These are phyloP conservation scores for Physella acuta DNA, from an alignment of 1,140 invertebrate genomes.

Conservation along the genomic window DNA sequence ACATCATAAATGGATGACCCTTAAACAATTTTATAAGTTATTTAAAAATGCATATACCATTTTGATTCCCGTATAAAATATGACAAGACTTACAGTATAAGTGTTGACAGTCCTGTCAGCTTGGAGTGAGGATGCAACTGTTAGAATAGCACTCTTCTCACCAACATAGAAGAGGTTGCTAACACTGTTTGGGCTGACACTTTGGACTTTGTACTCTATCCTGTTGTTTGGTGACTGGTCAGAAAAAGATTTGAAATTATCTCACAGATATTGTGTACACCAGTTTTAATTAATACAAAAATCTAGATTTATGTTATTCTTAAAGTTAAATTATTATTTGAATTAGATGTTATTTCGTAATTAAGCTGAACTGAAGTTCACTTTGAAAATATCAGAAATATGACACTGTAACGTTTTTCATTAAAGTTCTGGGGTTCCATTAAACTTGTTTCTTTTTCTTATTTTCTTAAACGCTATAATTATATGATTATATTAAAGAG, in stretches of 20 bases:
- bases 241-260: background rate
- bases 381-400: too few species aligned
- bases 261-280: background rate
- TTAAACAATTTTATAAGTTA: too few species aligned
- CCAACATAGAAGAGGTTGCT: conserved; percentile 9
- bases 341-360: background rate
- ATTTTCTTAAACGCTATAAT: background rate
- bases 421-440: too few species aligned
- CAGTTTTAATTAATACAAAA: background rate
- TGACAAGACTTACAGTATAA: background rate
- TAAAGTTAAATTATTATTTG: background rate
- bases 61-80: background rate
- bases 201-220: conserved; percentile 1
- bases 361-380: too few species aligned
- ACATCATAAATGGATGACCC: too few species aligned
- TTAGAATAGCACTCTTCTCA: background rate
- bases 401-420: too few species aligned
- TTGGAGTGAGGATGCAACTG: conserved; percentile 4
- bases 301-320: background rate
- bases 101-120: background rate
- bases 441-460: background rate
- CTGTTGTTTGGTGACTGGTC: conserved; percentile 17
- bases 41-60: too few species aligned
- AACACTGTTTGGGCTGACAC: background rate
- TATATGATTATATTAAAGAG: background rate